phyloP scores from a whole-genome alignment of 2,888 invertebrate genomes.

The Leptinotarsa tumamoca region DNA sequence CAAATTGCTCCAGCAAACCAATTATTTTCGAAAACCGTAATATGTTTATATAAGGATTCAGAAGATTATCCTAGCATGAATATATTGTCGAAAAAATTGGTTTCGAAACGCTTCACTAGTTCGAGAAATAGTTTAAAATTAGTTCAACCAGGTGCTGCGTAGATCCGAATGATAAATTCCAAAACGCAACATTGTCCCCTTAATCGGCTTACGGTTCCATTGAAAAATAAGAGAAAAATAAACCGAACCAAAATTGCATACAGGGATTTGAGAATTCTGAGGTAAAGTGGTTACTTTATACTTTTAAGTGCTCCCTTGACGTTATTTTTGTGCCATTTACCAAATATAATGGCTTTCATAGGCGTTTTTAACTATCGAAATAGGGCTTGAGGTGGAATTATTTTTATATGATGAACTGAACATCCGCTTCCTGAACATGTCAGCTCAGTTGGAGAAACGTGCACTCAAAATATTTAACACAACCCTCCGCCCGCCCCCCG shows the following conservation, averaged over 20 bases:
- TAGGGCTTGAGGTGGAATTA: background rate
- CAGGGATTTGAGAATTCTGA: slow-evolving; percentile 43
- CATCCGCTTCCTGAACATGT: no score
- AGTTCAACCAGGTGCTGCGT: slow-evolving; percentile 53
- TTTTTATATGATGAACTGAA: background rate
- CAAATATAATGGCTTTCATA: slow-evolving; percentile 34
- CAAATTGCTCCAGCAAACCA: slow-evolving; percentile 24
- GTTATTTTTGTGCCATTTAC: slow-evolving; percentile 49
- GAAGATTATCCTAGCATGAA: slow-evolving; percentile 36
- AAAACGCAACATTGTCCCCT: slow-evolving; percentile 52
- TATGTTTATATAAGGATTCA: slow-evolving; percentile 37
- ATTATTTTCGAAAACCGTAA: slow-evolving; percentile 27
- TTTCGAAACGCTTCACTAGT: slow-evolving; percentile 42
- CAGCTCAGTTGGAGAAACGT: no score
- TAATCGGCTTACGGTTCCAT: slow-evolving; percentile 55
- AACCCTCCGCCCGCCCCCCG: no score
- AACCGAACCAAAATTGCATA: slow-evolving; percentile 49
- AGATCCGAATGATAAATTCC: slow-evolving; percentile 48
- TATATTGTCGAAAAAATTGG: slow-evolving; percentile 48
- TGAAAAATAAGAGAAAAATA: slow-evolving; percentile 42
- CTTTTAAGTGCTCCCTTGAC: slow-evolving; percentile 55
- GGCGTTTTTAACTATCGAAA: background rate
- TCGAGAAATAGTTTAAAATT: slow-evolving; percentile 49
- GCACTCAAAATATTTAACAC: no score
- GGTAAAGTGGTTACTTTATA: slow-evolving; percentile 50